These are phyloP conservation scores for Tribolium madens DNA, from an alignment of 1,140 invertebrate genomes.

Conservation along the genomic window DNA sequence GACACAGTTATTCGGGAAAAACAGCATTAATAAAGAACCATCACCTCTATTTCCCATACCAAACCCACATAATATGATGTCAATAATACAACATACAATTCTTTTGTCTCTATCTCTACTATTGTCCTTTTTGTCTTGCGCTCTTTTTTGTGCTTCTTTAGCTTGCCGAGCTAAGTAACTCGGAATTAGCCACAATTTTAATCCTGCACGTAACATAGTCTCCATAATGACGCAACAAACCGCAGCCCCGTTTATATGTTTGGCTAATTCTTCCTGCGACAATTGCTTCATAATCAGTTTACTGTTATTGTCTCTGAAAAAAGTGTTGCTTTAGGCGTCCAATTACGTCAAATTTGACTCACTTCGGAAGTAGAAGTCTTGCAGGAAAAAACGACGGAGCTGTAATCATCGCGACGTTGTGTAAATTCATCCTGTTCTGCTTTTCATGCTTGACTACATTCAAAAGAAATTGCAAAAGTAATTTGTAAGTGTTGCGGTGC, in stretches of 20 bases:
- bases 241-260: slow-evolving; percentile 62
- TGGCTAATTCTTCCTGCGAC: slow-evolving; percentile 59
- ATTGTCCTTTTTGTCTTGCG: slow-evolving; percentile 59
- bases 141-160: slow-evolving; percentile 65
- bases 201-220: slow-evolving; percentile 62
- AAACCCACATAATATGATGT: slow-evolving; percentile 54
- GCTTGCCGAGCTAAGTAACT: slow-evolving; percentile 77
- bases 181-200: slow-evolving; percentile 85
- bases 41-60: slow-evolving; percentile 54
- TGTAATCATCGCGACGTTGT: slow-evolving; percentile 93
- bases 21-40: slow-evolving; percentile 23
- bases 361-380: slow-evolving; percentile 67
- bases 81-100: slow-evolving; percentile 59
- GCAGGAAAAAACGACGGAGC: slow-evolving; percentile 92
- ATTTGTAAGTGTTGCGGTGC: slow-evolving; percentile 84
- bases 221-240: slow-evolving; percentile 62
- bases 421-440: slow-evolving; percentile 89
- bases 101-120: slow-evolving; percentile 58
- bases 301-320: slow-evolving; percentile 54
- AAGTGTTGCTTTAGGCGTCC: background rate
- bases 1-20: background rate
- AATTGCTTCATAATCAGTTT: slow-evolving; percentile 55
- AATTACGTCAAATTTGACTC: slow-evolving; percentile 31
- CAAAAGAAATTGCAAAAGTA: slow-evolving; percentile 81
- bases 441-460: slow-evolving; percentile 78